Percentiles rank a stretch among this genome's conserved stretches.
These are phyloP conservation scores for Corynorhinus townsendii DNA, from an alignment of 2,113 vertebrate genomes.

Conservation along the genomic window DNA sequence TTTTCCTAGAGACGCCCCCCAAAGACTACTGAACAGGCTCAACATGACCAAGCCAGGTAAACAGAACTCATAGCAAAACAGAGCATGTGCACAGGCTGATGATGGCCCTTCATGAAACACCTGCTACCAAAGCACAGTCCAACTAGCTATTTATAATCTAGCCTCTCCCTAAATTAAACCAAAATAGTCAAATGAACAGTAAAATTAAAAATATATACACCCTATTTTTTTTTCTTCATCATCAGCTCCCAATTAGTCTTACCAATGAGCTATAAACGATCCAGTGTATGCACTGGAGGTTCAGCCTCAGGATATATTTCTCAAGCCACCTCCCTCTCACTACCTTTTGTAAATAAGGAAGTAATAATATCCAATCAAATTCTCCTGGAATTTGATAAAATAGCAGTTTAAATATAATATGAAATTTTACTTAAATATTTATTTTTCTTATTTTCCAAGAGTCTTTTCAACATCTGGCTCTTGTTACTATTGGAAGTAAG, in stretches of 20 bases:
- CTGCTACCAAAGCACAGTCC: neutral
- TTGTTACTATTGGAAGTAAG: neutral
- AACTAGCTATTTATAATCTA: neutral
- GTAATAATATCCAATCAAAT: neutral
- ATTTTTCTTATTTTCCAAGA: neutral
- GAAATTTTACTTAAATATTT: neutral
- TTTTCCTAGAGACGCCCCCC: neutral
- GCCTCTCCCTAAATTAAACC: neutral
- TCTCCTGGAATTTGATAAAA: neutral
- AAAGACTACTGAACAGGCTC: neutral
- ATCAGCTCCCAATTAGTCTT: neutral
- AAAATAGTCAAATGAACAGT: neutral
- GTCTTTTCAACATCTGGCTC: neutral
- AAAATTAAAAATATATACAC: neutral
- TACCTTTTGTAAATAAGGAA: neutral
- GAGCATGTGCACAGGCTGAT: neutral
- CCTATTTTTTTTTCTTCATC: neutral
- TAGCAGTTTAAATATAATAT: neutral
- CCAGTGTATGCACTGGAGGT: neutral
- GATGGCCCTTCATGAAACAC: neutral
- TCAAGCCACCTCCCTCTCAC: fast-evolving
- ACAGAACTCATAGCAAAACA: neutral
- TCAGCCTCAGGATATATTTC: neutral
- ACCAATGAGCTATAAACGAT: neutral
- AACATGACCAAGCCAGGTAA: neutral